These are phyloP conservation scores for Quadroppia sp. DNA, from an alignment of 2,888 invertebrate species.

Conservation along the genomic window DNA sequence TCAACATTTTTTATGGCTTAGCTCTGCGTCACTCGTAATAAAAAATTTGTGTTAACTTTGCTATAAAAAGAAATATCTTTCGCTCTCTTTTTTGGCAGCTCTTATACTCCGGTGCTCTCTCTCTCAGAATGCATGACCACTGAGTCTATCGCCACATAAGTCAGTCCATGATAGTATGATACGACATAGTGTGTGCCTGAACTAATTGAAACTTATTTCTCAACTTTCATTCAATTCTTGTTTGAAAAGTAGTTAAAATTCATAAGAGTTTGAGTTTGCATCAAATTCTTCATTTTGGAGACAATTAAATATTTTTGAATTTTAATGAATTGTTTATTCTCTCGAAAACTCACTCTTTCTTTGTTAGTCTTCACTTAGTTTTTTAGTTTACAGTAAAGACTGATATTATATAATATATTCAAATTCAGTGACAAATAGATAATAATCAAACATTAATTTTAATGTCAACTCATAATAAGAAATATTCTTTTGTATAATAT, in stretches of 20 bases:
- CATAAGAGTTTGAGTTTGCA: not conserved
- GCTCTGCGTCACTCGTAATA: not conserved
- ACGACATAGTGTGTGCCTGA: not conserved
- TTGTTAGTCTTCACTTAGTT: not conserved
- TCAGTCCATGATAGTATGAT: not conserved
- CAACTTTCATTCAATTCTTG: not conserved
- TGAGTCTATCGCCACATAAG: not conserved
- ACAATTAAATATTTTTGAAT: not conserved
- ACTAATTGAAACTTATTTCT: conserved; percentile 7
- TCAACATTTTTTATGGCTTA: conserved; percentile 13
- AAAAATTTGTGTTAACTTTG: not conserved
- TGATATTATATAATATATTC: not conserved
- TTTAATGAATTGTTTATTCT: not conserved
- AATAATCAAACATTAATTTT: conserved; percentile 12
- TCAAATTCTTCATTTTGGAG: not conserved
- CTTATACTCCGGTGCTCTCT: not conserved
- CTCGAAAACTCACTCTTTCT: not conserved
- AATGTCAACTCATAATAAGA: not conserved
- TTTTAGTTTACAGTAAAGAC: not conserved
- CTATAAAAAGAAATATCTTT: conserved; percentile 14
- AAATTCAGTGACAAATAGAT: not conserved
- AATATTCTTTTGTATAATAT: not conserved
- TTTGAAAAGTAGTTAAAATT: not conserved
- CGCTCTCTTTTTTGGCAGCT: not conserved
- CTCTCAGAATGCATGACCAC: conserved; percentile 1